These are phyloP conservation scores for Corythaixoides concolor DNA, from an alignment of 2,113 vertebrate species.

Conservation along the genomic window DNA sequence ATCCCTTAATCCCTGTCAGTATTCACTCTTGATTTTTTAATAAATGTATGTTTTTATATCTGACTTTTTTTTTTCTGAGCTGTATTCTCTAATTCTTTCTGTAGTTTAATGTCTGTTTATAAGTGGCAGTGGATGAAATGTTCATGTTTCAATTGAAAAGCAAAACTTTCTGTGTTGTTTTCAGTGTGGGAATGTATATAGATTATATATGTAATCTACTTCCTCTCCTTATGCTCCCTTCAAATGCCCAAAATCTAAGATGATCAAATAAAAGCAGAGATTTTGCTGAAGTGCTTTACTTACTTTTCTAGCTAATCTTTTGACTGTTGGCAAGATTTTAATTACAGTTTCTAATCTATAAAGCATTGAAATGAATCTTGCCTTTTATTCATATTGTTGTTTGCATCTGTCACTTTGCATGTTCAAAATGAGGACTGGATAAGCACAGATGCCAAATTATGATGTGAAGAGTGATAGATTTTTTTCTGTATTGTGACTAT, in stretches of 20 bases:
- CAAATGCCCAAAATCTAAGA: background rate
- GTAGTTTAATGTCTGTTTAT: background rate
- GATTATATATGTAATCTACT: background rate
- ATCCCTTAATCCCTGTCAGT: background rate
- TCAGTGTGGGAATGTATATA: background rate
- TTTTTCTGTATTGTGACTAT: background rate
- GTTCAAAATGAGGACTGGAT: slow-evolving; percentile 3
- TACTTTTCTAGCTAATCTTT: slow-evolving; percentile 5
- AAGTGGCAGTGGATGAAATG: background rate
- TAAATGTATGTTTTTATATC: background rate
- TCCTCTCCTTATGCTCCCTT: background rate
- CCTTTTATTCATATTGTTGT: background rate
- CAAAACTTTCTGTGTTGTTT: background rate
- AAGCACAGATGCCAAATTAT: slow-evolving; percentile 12
- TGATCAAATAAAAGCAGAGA: background rate
- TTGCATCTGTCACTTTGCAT: slow-evolving; percentile 25
- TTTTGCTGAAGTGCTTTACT: background rate
- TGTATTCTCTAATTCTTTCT: background rate
- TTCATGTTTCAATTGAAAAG: background rate
- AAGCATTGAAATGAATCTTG: background rate
- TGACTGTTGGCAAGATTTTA: background rate
- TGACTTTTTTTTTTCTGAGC: background rate
- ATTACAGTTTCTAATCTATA: background rate
- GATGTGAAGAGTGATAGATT: background rate
- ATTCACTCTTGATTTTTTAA: background rate